Evolutionary conservation across 2,888 invertebrate species (phyloP).

Genomic region (Lomographa bimaculata): DNA sequence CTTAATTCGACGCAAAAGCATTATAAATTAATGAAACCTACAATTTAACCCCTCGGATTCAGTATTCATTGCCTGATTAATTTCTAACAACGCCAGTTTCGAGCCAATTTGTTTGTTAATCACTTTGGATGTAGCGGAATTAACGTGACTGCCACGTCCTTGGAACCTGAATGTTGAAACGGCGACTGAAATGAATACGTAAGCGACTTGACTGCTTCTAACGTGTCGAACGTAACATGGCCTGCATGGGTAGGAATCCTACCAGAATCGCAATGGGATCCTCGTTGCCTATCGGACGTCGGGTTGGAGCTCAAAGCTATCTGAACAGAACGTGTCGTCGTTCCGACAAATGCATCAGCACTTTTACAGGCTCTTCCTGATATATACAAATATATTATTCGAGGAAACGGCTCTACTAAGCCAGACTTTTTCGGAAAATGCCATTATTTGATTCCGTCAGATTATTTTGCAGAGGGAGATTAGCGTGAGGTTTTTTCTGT

Average conservation of each 20-base stretch:
- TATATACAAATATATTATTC: constrained; percentile 4
- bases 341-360: constrained; percentile 8
- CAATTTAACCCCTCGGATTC: constrained; percentile 23
- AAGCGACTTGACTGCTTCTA: constrained; percentile 10
- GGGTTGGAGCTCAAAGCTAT: too few species aligned
- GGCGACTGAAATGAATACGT: constrained; percentile 21
- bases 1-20: constrained; percentile 36
- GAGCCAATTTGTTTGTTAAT: constrained; percentile 32
- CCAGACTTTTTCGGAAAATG: too few species aligned
- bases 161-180: constrained; percentile 19
- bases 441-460: constrained; percentile 6
- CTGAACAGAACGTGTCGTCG: constrained; percentile 7
- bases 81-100: constrained; percentile 30
- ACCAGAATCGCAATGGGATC: constrained; percentile 6
- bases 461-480: constrained; percentile 23
- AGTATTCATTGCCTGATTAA: constrained; percentile 34
- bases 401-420: constrained; percentile 5
- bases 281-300: too few species aligned
- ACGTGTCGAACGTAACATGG: constrained; percentile 10
- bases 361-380: constrained; percentile 6
- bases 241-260: constrained; percentile 4
- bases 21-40: constrained; percentile 37
- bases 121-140: constrained; percentile 24
- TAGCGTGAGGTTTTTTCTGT: constrained; percentile 29
- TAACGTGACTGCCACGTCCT: constrained; percentile 18